Evolutionary conservation across 2,797 vertebrate genomes (phyloP), one percentile per base, ranked within the genome.

Genomic region (Crenichthys baileyi): DNA sequence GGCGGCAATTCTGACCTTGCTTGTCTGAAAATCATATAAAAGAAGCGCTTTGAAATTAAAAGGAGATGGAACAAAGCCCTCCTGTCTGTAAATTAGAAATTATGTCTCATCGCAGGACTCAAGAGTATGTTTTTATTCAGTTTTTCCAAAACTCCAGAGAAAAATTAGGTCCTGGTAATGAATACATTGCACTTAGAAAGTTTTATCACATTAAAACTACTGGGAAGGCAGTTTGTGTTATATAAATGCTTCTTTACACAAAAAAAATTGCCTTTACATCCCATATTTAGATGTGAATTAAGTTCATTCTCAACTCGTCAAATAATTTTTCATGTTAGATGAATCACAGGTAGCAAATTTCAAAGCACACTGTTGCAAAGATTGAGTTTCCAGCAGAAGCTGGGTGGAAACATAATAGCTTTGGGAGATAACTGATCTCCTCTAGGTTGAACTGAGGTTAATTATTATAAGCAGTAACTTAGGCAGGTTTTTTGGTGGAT

Each of bases 291-390:
- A 85, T 72, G 85, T 75, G 84, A 75, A 83, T 39, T 44, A 46
- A 88, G 84, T 92, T 89, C 88, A 83, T 85, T 89, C 81, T 84
- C 63, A 65, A 89, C 70, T 88, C 75, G 39, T 75, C 72, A 61
- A 92, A 94, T 84, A 88, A 95, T 93, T 89, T 95, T 94, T 92
- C 80, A 94, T 94, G 91, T 72, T 73, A 73, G 68, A 82, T 76
- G 85, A 91, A 92, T 94, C 90, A 88, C 86, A 90, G 90, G 92
- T 92, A 86, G 92, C 90, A 90, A 77, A 90, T 94, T 94, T 95
- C 93, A 91, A 91, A 93, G 92, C 89, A 93, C 89, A 82, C 90
- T 83, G 24, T 90, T 78, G 82, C 82, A 79, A 88, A 88, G 90
- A 91, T 93, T 83, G 82, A 85, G 92, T 95, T 95, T 91, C 93